Base-by-base conservation (phyloP, 2,113 vertebrate species). In the Columba livia region DNA sequence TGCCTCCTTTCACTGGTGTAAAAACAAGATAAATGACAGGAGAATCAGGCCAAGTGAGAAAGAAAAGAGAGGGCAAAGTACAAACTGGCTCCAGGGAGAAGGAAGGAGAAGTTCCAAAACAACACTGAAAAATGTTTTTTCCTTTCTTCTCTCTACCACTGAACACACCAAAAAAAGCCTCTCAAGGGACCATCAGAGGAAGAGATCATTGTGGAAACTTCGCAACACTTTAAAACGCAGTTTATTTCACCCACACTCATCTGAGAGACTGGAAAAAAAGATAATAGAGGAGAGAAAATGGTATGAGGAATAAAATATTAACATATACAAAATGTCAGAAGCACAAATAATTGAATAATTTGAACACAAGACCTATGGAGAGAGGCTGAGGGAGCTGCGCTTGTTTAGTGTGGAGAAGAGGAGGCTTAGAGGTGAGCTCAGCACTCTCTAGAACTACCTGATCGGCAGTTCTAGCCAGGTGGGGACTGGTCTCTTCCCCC, bases 201-300 rank as follows among this genome's bases (percentile, higher is more conserved):
- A 64, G n/a, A 92, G 60, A 58, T 73, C n/a, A 67, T 74, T 74
- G 80, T 90, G 90, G 78, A 77, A 96, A 87, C 28, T 72, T 61
- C 80, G 38, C 51, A 85, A 15, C 29, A 31, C 29, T 78, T 91
- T 65, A 50, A 94, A 95, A 95, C 60, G 40, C 3, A 0, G 81
- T 89, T 90, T 79, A 32, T 90, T 89, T 91, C 47, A 61, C 57
- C 23, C 19, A 23, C 50, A 64, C 62, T 93, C 58, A 40, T 66
- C 62, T 73, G 50, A 88, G 38, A 62, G 47, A 85, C 78, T 88
- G 62, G 31, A 54, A 34, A 75, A 56, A 87, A 62, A 47, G 25
- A 83, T 47, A 90, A 80, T 80, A 94, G 78, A 67, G n/a, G 4
- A 79, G 42, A 79, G 44, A 65, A 92, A 82, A 71, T 18, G 34